Conservation (phyloP, 2,888 invertebrate species). For the Nomada hirtipes region DNA sequence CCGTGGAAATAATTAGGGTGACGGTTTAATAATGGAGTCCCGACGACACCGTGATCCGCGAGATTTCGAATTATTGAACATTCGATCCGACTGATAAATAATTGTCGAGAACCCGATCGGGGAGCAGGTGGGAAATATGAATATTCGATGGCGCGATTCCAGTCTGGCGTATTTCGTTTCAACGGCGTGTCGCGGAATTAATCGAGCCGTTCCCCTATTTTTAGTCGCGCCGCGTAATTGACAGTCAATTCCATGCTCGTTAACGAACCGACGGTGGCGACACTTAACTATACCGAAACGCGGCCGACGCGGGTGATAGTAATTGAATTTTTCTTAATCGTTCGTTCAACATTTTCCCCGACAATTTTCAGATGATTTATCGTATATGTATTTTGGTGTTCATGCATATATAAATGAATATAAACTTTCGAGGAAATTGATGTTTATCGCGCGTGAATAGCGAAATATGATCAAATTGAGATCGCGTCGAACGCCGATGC, state of each 20-base stretch:
- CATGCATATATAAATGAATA: no score
- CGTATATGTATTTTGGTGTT: no score
- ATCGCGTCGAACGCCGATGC: not conserved
- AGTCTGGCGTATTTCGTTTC: conserved; percentile 5
- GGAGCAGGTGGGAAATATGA: not conserved
- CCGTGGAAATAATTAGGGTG: no score
- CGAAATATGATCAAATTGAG: not conserved
- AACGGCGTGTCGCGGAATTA: conserved; percentile 36
- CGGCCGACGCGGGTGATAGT: not conserved
- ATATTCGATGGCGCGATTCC: conserved; percentile 14
- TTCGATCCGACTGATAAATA: no score
- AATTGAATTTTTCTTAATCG: conserved; percentile 9
- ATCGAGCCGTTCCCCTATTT: conserved; percentile 39
- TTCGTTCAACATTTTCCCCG: not conserved
- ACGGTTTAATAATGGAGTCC: no score
- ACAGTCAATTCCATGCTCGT: conserved; percentile 46
- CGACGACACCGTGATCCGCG: no score
- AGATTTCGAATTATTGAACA: no score
- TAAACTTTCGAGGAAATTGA: not conserved
- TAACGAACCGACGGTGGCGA: conserved; percentile 6
- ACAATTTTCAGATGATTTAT: not conserved
- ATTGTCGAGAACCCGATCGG: not conserved
- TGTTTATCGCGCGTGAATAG: not conserved
- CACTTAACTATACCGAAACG: not conserved
- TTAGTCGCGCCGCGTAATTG: conserved; percentile 43